Conservation (phyloP, 1,140 invertebrate genomes). For the Nebria ingens region DNA sequence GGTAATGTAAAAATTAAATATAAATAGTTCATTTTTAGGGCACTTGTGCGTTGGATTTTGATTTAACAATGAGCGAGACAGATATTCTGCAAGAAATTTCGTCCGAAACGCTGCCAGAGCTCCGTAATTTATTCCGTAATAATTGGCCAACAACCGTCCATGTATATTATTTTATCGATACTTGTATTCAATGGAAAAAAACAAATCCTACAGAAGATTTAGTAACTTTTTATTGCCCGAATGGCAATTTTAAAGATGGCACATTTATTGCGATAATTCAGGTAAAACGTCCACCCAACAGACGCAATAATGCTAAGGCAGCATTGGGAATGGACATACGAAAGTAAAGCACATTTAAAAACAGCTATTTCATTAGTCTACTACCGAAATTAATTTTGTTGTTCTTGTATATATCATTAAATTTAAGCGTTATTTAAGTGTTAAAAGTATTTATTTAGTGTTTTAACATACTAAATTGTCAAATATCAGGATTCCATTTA, state of each 20-base stretch:
- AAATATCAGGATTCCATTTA: too few relatives aligned
- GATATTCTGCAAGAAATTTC: constrained; percentile 16
- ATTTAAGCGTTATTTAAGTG: too few relatives aligned
- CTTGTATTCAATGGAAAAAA: constrained; percentile 17
- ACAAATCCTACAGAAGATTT: constrained; percentile 11
- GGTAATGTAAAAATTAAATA: too few relatives aligned
- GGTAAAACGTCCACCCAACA: not conserved
- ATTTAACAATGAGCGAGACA: not conserved
- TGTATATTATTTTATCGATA: constrained; percentile 18
- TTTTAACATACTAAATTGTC: too few relatives aligned
- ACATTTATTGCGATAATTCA: constrained; percentile 13
- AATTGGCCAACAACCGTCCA: constrained; percentile 18
- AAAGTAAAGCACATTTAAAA: too few relatives aligned
- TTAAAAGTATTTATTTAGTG: too few relatives aligned
- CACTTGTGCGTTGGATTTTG: too few relatives aligned
- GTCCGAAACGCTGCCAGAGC: constrained; percentile 12
- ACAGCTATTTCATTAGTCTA: not conserved
- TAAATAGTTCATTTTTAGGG: too few relatives aligned
- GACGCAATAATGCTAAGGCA: too few relatives aligned
- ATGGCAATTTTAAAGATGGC: constrained; percentile 16
- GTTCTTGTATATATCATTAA: too few relatives aligned
- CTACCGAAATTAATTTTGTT: not conserved
- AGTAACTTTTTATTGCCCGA: constrained; percentile 14
- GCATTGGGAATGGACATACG: too few relatives aligned
- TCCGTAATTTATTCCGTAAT: constrained; percentile 16